Conservation (phyloP, 1,140 invertebrate species). For the Venustaconcha ellipsiformis region DNA sequence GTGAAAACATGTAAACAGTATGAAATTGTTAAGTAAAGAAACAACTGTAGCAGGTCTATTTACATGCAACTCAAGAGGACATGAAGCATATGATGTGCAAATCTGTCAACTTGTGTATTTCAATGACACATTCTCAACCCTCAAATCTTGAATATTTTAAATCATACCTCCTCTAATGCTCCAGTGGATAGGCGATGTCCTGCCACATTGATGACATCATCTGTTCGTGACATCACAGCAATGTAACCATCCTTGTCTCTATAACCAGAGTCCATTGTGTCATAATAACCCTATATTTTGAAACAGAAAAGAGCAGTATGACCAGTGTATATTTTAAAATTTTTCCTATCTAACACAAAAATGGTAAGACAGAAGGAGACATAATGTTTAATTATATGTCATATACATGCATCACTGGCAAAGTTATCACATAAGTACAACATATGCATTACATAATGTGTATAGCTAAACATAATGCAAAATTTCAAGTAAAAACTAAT, state of each 20-base stretch:
- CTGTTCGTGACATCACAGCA: constrained; percentile 88
- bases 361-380: neutral
- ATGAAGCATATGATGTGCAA: too few relatives aligned
- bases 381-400: neutral
- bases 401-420: neutral
- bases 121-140: too few relatives aligned
- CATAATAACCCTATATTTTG: constrained; percentile 86
- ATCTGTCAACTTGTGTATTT: too few relatives aligned
- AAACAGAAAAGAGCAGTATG: neutral
- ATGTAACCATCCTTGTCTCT: constrained; percentile 86
- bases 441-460: too few relatives aligned
- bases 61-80: too few relatives aligned
- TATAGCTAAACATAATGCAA: too few relatives aligned
- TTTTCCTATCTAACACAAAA: neutral
- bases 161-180: constrained; percentile 82
- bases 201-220: constrained; percentile 97
- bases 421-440: too few relatives aligned
- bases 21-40: neutral
- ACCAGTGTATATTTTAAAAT: neutral
- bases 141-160: too few relatives aligned
- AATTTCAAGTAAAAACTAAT: too few relatives aligned
- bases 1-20: neutral
- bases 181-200: constrained; percentile 90
- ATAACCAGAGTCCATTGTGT: constrained; percentile 94
- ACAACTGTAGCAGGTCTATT: neutral